These are phyloP conservation scores for Siniperca scherzeri DNA, from an alignment of 2,797 vertebrate genomes.

Conservation along the genomic window DNA sequence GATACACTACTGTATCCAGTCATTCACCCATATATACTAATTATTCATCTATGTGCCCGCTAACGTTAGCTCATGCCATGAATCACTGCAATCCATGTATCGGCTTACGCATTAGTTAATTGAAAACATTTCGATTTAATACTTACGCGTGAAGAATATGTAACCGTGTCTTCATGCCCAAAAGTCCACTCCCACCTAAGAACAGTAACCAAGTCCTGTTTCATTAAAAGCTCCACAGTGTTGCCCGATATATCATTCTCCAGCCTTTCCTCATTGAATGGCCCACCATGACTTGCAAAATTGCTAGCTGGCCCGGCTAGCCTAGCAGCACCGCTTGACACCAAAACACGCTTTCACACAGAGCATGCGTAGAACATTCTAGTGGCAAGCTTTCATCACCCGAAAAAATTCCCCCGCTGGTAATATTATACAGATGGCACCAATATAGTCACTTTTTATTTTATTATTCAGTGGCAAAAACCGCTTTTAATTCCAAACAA, in stretches of 20 bases:
- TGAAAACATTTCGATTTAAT: constrained; percentile 70
- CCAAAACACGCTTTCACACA: constrained; percentile 82
- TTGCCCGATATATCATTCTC: constrained; percentile 62
- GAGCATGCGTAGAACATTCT: constrained; percentile 91
- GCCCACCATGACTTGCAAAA: constrained; percentile 93
- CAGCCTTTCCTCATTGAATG: constrained; percentile 82
- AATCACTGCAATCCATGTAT: constrained; percentile 44
- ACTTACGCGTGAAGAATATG: constrained; percentile 80
- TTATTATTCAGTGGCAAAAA: background rate
- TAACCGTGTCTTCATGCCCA: constrained; percentile 61
- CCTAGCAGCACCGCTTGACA: constrained; percentile 80
- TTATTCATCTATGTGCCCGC: background rate
- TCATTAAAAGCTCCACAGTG: constrained; percentile 60
- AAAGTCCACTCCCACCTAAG: constrained; percentile 34
- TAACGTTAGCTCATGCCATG: background rate
- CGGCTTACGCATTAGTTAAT: constrained; percentile 48
- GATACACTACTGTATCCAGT: background rate
- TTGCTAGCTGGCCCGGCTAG: constrained; percentile 86
- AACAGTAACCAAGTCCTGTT: constrained; percentile 36
- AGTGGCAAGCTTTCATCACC: constrained; percentile 81
- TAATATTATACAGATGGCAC: constrained; percentile 19
- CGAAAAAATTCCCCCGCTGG: constrained; percentile 48
- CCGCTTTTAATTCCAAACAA: background rate
- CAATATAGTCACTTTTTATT: background rate
- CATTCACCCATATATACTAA: background rate